phyloP scores from a whole-genome alignment of 35 echinoderm and acorn worm species.

The Lytechinus pictus region DNA sequence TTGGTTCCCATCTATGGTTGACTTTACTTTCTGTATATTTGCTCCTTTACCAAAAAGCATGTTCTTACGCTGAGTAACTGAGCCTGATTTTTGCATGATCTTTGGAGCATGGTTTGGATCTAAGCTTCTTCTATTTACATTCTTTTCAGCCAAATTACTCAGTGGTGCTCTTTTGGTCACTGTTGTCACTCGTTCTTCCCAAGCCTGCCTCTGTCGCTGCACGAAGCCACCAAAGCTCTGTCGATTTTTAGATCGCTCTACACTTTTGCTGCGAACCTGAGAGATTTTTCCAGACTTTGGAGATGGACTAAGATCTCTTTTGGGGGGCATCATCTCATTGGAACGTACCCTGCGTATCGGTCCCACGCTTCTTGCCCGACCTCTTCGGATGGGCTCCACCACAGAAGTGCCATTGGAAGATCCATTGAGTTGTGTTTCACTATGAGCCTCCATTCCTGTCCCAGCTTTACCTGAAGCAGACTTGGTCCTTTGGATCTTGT shows the following conservation, averaged over 20 bases:
- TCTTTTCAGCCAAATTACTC: constrained; percentile 29
- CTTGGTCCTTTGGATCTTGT: constrained; percentile 34
- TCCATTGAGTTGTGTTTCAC: constrained; percentile 34
- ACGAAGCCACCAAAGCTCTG: constrained; percentile 47
- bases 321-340: constrained; percentile 37
- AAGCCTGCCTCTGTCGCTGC: constrained; percentile 36
- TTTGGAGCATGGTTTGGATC: constrained; percentile 44
- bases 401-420: constrained; percentile 32
- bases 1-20: constrained; percentile 17
- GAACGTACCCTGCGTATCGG: constrained; percentile 54
- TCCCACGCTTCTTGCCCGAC: constrained; percentile 33
- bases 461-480: constrained; percentile 27
- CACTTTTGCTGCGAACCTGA: constrained; percentile 35
- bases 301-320: constrained; percentile 29
- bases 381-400: constrained; percentile 35
- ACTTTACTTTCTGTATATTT: constrained; percentile 36
- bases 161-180: constrained; percentile 31
- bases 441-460: neutral
- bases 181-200: constrained; percentile 34
- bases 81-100: constrained; percentile 31
- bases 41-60: constrained; percentile 49
- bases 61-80: constrained; percentile 27
- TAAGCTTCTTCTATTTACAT: constrained; percentile 24
- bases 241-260: constrained; percentile 27
- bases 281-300: neutral